Percentiles rank a stretch among this genome's conserved stretches.
Evolutionary conservation across 2,888 invertebrate genomes (phyloP).

Genomic region (Sesamia inferens): DNA sequence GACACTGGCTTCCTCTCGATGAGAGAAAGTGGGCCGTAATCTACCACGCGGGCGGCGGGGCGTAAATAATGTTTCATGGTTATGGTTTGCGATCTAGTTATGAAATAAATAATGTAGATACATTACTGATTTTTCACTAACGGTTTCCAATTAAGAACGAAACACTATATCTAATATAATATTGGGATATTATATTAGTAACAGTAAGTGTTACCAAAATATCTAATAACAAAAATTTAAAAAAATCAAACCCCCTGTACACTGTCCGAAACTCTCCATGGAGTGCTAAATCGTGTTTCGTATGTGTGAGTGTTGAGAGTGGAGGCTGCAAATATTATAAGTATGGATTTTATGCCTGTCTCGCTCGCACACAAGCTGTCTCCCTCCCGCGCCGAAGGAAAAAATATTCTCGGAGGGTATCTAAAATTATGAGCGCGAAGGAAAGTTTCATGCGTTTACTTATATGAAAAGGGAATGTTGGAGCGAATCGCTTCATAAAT

Average conservation of each 20-base stretch:
- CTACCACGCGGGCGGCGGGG: too few species aligned
- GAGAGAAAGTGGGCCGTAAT: too few species aligned
- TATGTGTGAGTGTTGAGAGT: conserved; percentile 83
- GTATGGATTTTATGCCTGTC: conserved; percentile 88
- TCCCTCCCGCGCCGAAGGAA: conserved; percentile 80
- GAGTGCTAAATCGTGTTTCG: conserved; percentile 84
- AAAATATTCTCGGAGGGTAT: conserved; percentile 85
- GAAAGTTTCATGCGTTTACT: conserved; percentile 76
- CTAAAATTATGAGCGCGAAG: conserved; percentile 84
- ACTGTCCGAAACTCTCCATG: conserved; percentile 84
- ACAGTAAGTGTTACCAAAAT: background rate
- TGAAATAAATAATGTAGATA: background rate
- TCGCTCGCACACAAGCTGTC: conserved; percentile 72
- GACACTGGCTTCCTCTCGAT: too few species aligned
- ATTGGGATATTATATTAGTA: too few species aligned
- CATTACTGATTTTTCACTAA: background rate
- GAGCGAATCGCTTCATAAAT: conserved; percentile 84
- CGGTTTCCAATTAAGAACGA: background rate
- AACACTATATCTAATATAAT: background rate
- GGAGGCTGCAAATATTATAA: conserved; percentile 90
- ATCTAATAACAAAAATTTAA: background rate
- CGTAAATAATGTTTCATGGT: background rate
- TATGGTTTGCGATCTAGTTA: background rate
- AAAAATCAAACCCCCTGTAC: conserved; percentile 73
- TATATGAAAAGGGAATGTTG: conserved; percentile 84